Base-by-base conservation (phyloP, 2,888 invertebrate genomes). In the Bimastos eiseni region DNA sequence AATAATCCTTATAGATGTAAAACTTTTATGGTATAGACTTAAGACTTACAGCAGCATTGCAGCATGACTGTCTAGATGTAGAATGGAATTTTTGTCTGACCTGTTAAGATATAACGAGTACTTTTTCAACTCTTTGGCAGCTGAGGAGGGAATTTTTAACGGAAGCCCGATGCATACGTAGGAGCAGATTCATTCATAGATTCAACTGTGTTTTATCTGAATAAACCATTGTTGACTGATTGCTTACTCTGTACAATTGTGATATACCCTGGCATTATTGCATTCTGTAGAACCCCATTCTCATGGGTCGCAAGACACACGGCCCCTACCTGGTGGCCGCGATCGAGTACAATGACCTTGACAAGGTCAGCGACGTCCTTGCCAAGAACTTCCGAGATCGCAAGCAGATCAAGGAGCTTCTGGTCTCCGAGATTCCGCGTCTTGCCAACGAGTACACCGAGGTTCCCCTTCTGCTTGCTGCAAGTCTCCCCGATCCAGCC, bases 291-390 rank as follows among this genome's bases (percentile, higher is more conserved):
- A 30, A 70, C 30, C 11, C 1, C 30, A 30, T n/a, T n/a, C 0
- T n/a, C 30, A 93, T 93, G 93, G 92, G 93, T 70, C 91, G 91
- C 33, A 92, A 92, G 84, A 93, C 92, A 33, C 92, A 93, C 86
- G 93, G 93, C 30, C 93, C 93, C 8, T 89, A 91, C 24, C 91
- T 93, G 38, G 90, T 93, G 49, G 90, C 90, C 33, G 93, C 93
- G n/a, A 93, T 93, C n/a, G 93, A 93, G 84, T 33, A 88, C 88
- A 93, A 92, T 88, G 91, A 93, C 91, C 91, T 91, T n/a, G 90
- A 92, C n/a, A 92, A 92, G 89, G 92, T 93, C 33, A 91, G 92
- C 70, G 92, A 92, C n/a, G 90, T 93, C n/a, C 91, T 93, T 2
- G 86, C 88, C 70, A 90, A 91, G 49, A 90, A 93, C 37, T 91